Base-by-base conservation (phyloP, 1,140 invertebrate species). In the Thereuonema tuberculata region DNA sequence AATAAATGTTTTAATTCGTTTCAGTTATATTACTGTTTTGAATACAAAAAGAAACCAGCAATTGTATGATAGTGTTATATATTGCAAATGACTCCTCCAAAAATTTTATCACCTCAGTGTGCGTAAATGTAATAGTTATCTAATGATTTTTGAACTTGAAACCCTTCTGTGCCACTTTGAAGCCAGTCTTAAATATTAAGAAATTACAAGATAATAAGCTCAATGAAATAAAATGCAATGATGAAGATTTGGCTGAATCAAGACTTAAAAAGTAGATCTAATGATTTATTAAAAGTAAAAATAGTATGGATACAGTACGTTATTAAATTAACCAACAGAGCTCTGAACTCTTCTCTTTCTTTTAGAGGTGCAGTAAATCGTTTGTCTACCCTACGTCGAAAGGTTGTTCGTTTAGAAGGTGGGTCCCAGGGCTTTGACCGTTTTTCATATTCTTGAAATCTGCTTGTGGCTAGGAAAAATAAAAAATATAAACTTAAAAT, bases 261-360 rank as follows among this genome's bases (percentile, higher is more conserved):
- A 60, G 61, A 27, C 62, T 70, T 28, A 17, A 27, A n/a, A 21
- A 59, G 2, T 50, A 12, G 5, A 3, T 25, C 27, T 28, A 48
- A n/a, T 59, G 12, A 48, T n/a, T 25, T 21, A 55, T 5, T 48
- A 48, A 23, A 20, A 5, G 9, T n/a, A 37, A 56, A 56, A 20
- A 56, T 5, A 54, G 20, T 20, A 54, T 20, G 12, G 37, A 25
- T 5, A 20, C 15, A 25, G 15, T 66, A 75, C 74, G 84, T 76
- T 37, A 89, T 85, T 48, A 87, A 75, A 65, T 83, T 80, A 27
- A 93, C 82, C 57, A 94, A 74, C 66, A 83, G 82, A 56, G 80
- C 77, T 24, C 90, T 79, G 75, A 93, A 95, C 61, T 86, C 80
- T 73, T 92, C 86, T 26, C 89, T 76, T 62, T 86, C 82, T 73